A percentile compares a stretch with the other conserved stretches of the same genome.
phyloP scores from a whole-genome alignment of 2,113 vertebrate genomes.

The Cacatua alba region DNA sequence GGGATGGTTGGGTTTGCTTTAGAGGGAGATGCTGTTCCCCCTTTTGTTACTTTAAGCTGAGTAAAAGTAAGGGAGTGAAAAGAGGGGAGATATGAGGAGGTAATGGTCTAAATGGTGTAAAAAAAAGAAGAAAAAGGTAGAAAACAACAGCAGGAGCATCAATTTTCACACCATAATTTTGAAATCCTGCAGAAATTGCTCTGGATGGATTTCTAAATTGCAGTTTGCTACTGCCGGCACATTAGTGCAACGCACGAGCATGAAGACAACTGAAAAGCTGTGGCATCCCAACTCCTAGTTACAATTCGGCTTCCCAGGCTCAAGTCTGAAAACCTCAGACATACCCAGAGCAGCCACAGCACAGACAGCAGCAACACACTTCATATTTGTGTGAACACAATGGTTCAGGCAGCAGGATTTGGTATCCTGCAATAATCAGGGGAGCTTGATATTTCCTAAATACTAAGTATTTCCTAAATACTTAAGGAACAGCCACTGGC shows the following conservation, averaged over 20 bases:
- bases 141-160: not conserved
- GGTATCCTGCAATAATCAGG: not conserved
- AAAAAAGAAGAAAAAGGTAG: not conserved
- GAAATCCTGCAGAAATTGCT: not conserved
- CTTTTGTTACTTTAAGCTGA: not conserved
- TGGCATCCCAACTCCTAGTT: not conserved
- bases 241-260: not conserved
- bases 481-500: not conserved
- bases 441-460: not conserved
- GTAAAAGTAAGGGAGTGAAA: not conserved
- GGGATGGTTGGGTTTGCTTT: not conserved
- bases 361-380: not conserved
- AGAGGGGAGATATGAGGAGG: not conserved
- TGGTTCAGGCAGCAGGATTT: not conserved
- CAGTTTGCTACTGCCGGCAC: not conserved
- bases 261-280: not conserved
- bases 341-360: not conserved
- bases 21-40: not conserved
- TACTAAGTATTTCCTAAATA: not conserved
- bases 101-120: not conserved
- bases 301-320: not conserved
- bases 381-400: not conserved
- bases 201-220: not conserved
- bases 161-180: not conserved
- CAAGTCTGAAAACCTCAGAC: not conserved